Evolutionary conservation across 2,888 invertebrate genomes (phyloP).

Genomic region (Eupithecia vulgata): DNA sequence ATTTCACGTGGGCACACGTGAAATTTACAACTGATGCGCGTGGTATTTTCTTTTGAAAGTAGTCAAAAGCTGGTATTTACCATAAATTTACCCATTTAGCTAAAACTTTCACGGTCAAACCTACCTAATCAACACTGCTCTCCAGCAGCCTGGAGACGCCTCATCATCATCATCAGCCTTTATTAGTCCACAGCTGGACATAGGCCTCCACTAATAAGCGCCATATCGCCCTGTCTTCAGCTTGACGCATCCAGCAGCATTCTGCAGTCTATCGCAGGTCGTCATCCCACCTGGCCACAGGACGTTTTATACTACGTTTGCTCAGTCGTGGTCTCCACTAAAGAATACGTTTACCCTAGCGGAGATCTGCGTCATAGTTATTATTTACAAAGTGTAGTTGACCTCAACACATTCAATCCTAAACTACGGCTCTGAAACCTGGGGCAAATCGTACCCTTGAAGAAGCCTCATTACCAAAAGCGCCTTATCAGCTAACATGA

Average conservation of each 20-base stretch:
- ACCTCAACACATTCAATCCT: not conserved
- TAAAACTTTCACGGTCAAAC: not conserved
- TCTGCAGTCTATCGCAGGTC: no score
- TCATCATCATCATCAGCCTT: no score
- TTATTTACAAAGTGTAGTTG: not conserved
- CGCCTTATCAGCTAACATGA: slow-evolving; percentile 29
- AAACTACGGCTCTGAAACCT: not conserved
- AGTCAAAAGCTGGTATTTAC: not conserved
- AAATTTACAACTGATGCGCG: no score
- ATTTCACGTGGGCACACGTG: no score
- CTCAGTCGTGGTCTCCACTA: no score
- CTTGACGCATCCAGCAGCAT: no score
- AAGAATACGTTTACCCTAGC: no score
- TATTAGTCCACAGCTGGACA: no score
- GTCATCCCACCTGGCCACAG: no score
- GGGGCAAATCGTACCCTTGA: not conserved
- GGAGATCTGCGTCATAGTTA: not conserved
- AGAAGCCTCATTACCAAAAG: slow-evolving; percentile 30
- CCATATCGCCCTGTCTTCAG: no score
- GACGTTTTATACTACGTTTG: no score
- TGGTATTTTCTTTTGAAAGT: not conserved
- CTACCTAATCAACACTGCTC: not conserved
- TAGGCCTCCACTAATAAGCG: no score
- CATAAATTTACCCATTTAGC: not conserved
- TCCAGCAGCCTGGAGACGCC: not conserved